Conservation (phyloP, 2,113 vertebrate genomes). For the Holacanthus passer region DNA sequence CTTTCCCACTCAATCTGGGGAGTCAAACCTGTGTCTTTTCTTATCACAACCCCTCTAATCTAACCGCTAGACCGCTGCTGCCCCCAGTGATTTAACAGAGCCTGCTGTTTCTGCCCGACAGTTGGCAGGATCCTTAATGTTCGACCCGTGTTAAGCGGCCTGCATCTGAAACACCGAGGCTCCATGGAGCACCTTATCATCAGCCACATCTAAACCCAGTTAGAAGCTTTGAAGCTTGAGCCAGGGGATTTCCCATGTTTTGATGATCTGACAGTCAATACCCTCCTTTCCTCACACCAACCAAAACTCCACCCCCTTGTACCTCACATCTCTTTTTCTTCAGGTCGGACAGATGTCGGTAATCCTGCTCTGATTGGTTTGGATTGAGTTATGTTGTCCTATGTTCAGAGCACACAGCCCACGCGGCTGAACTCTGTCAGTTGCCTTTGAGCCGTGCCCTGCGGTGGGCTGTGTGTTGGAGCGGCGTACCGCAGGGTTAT, state of each 20-base stretch:
- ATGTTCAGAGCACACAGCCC: conserved; percentile 58
- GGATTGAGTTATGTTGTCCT: conserved; percentile 65
- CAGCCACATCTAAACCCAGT: conserved; percentile 71
- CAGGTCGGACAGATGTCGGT: conserved; percentile 71
- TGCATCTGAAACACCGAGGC: conserved; percentile 44
- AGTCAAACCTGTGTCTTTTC: conserved; percentile 33
- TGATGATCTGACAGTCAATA: conserved; percentile 63
- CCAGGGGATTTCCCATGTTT: conserved; percentile 76
- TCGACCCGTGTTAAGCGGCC: conserved; percentile 46
- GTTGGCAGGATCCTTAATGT: conserved; percentile 36
- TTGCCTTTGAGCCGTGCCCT: conserved; percentile 64
- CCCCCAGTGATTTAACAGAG: conserved; percentile 18
- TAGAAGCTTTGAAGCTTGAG: conserved; percentile 75
- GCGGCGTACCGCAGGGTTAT: conserved; percentile 59
- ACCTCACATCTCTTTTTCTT: conserved; percentile 39
- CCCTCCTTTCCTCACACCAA: conserved; percentile 50
- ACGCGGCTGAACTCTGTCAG: conserved; percentile 52
- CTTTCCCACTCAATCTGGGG: background rate
- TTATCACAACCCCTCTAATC: conserved; percentile 8
- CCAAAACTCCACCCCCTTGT: conserved; percentile 1
- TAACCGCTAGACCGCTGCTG: background rate
- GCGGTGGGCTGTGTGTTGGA: conserved; percentile 62
- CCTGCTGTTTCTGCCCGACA: conserved; percentile 12
- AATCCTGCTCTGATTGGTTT: conserved; percentile 73
- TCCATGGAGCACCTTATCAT: conserved; percentile 36